Conservation (phyloP, 2,888 invertebrate genomes). For the Caenorhabditis panamensis region DNA sequence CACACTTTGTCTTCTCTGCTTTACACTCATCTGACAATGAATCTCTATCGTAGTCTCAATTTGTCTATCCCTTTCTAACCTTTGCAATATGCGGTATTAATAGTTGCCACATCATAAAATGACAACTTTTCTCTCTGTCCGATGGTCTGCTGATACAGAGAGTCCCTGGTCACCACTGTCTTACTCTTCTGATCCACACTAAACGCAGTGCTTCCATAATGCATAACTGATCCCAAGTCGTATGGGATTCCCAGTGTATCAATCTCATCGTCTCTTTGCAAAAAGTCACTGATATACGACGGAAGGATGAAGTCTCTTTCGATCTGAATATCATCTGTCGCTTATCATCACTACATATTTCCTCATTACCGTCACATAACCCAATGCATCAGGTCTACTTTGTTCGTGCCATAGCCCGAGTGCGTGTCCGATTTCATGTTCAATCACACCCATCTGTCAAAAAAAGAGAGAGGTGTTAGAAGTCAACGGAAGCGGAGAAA, state of each 20-base stretch:
- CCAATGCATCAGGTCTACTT: conserved; percentile 77
- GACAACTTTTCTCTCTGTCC: conserved; percentile 80
- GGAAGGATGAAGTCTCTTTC: conserved; percentile 75
- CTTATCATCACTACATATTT: too few species aligned
- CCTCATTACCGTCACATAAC: conserved; percentile 62
- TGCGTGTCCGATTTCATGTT: conserved; percentile 80
- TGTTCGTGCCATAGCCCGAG: conserved; percentile 81
- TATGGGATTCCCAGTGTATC: conserved; percentile 76
- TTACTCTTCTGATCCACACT: conserved; percentile 76
- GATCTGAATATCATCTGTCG: conserved; percentile 51
- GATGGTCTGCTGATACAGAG: conserved; percentile 79
- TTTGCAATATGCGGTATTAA: conserved; percentile 79
- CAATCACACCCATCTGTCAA: conserved; percentile 78
- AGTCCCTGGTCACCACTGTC: conserved; percentile 78
- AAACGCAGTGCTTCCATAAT: conserved; percentile 81
- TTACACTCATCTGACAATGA: conserved; percentile 63
- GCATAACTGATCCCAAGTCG: conserved; percentile 79
- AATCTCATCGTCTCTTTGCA: conserved; percentile 68
- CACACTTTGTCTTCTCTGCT: conserved; percentile 65
- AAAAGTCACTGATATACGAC: conserved; percentile 78
- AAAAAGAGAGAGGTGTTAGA: conserved; percentile 8
- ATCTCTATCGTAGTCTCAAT: neutral
- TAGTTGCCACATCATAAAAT: conserved; percentile 77
- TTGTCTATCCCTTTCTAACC: conserved; percentile 58
- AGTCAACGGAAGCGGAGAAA: conserved; percentile 15